phyloP scores from a whole-genome alignment of 1,140 invertebrate genomes.

The Drosophila nigromelanica region DNA sequence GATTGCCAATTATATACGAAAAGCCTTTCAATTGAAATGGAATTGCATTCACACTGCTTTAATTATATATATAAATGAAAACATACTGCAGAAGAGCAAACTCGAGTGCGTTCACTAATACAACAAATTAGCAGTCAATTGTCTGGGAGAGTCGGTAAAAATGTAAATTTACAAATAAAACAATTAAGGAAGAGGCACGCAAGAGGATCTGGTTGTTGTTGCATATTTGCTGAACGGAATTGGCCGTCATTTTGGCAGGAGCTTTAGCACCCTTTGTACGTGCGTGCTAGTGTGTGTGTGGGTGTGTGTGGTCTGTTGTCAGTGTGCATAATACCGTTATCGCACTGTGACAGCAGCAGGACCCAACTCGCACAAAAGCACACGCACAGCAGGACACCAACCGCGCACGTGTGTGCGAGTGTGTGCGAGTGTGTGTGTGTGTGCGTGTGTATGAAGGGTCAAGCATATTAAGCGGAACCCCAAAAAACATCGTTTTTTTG shows the following conservation, averaged over 20 bases:
- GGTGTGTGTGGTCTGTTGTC: slow-evolving; percentile 56
- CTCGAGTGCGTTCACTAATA: slow-evolving; percentile 32
- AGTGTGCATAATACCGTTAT: slow-evolving; percentile 80
- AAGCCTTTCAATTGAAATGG: neutral
- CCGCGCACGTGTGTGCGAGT: neutral
- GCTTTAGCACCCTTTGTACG: slow-evolving; percentile 1
- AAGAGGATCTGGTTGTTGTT: slow-evolving; percentile 14
- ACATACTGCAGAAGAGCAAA: neutral
- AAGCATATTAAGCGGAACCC: slow-evolving; percentile 48
- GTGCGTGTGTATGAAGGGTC: slow-evolving; percentile 48
- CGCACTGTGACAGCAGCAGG: slow-evolving; percentile 65
- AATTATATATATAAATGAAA: slow-evolving; percentile 58
- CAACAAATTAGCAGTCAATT: slow-evolving; percentile 44
- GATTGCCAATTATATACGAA: slow-evolving; percentile 35
- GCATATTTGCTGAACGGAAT: slow-evolving; percentile 49
- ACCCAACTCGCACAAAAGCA: slow-evolving; percentile 25
- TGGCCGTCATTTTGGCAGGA: slow-evolving; percentile 14
- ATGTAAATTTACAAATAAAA: slow-evolving; percentile 22
- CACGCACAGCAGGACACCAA: slow-evolving; percentile 20
- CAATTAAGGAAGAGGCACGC: slow-evolving; percentile 4
- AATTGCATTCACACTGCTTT: slow-evolving; percentile 31
- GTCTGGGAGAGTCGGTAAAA: neutral
- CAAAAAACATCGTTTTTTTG: slow-evolving; percentile 53
- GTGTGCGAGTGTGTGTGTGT: slow-evolving; percentile 8
- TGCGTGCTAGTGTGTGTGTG: slow-evolving; percentile 7